Evolutionary conservation across 2,888 invertebrate genomes (phyloP).

Genomic region (Caenorhabditis sulstoni): DNA sequence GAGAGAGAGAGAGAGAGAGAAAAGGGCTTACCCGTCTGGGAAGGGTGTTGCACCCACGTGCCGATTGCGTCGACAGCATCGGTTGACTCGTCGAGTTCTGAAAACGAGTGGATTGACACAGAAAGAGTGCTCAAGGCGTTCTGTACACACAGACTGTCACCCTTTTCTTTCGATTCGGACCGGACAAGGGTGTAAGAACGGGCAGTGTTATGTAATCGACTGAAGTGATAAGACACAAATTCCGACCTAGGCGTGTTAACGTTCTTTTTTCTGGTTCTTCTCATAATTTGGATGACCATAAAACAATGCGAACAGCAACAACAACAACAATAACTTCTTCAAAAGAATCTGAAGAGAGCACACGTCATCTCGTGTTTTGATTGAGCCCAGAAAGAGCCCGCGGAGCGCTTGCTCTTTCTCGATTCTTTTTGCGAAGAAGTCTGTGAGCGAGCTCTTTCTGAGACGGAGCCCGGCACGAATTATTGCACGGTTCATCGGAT

Average conservation of each 20-base stretch:
- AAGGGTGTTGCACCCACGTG: constrained; percentile 50
- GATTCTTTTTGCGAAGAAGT: constrained; percentile 16
- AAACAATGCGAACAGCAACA: neutral
- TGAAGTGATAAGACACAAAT: constrained; percentile 29
- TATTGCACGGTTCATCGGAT: constrained; percentile 41
- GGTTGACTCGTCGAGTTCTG: constrained; percentile 64
- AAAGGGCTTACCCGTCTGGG: constrained; percentile 54
- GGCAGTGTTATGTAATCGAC: constrained; percentile 1
- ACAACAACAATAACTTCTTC: too few relatives aligned
- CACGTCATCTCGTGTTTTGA: neutral
- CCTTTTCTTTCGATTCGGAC: too few relatives aligned
- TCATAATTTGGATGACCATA: constrained; percentile 9
- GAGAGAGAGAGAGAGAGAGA: neutral
- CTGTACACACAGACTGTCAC: too few relatives aligned
- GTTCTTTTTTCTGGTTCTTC: neutral
- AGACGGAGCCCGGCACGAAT: constrained; percentile 19
- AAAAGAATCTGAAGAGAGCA: neutral
- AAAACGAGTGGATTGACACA: neutral
- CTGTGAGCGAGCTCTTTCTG: constrained; percentile 14
- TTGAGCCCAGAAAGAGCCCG: neutral
- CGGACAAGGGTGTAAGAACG: too few relatives aligned
- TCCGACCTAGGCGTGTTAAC: neutral
- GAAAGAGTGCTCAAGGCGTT: too few relatives aligned
- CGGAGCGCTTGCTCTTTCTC: constrained; percentile 7
- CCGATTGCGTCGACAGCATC: constrained; percentile 55